Base-by-base conservation (phyloP, 1,140 invertebrate genomes). In the Diabrotica virgifera region DNA sequence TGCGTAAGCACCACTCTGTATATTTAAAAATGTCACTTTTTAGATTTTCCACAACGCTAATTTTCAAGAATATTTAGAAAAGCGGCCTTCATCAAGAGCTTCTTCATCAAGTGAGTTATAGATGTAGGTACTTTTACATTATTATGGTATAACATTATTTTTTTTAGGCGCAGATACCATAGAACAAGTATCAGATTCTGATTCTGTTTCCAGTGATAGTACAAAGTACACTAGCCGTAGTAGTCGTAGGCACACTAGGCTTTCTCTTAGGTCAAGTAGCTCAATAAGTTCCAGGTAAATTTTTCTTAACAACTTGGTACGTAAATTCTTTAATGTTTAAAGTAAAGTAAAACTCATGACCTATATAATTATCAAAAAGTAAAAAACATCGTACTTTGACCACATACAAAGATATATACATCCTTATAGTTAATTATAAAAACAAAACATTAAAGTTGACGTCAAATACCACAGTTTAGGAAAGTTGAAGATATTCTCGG, bases 1-100 rank as follows among this genome's bases (percentile, higher is more conserved):
- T n/a, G n/a, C n/a, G n/a, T n/a, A n/a, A n/a, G n/a, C n/a, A n/a
- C n/a, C n/a, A n/a, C n/a, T n/a, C n/a, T n/a, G n/a, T 24, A 24
- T 24, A 4, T 24, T 24, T 24, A 24, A 24, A 36, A 36, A 11
- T 37, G 10, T 58, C 50, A 13, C 36, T 53, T 52, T 53, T 24
- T 12, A 62, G 59, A 51, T 62, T 12, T 52, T 62, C 52, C 11
- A 57, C 7, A 57, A 57, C 55, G 12, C 14, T 9, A 57, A 57
- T 37, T 36, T 36, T 35, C 24, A 57, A 37, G 55, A 57, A 24
- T 57, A 36, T 37, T 24, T 57, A 24, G 55, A 57, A 57, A 37
- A 37, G 36, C 11, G 24, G 10, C 36, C 36, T 57, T 57, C 24
- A 2, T 37, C 14, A 36, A 35, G 55, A 54, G 8, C 8, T 36